Conservation (phyloP, 2,797 vertebrate species). For the Helicolenus hilgendorfi region DNA sequence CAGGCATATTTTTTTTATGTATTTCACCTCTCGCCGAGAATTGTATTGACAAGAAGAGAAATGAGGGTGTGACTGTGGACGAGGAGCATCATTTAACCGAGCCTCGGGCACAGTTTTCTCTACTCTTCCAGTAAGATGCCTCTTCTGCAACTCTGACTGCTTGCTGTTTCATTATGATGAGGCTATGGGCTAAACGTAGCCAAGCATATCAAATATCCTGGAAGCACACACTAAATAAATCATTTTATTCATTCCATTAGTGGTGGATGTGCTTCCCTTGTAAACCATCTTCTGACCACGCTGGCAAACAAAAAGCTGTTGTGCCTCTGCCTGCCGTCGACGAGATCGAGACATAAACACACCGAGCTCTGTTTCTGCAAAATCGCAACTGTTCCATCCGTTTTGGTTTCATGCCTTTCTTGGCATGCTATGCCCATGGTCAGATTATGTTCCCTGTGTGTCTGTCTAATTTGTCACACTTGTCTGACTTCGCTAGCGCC, state of each 20-base stretch:
- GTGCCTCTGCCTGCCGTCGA: slow-evolving; percentile 46
- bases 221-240: slow-evolving; percentile 91
- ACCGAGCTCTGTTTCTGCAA: slow-evolving; percentile 20
- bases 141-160: slow-evolving; percentile 86
- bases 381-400: slow-evolving; percentile 53
- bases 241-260: slow-evolving; percentile 91
- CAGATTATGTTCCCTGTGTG: slow-evolving; percentile 41
- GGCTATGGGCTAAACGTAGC: slow-evolving; percentile 90
- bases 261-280: slow-evolving; percentile 84
- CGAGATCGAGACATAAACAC: slow-evolving; percentile 39
- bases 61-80: slow-evolving; percentile 87
- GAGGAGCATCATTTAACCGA: slow-evolving; percentile 88
- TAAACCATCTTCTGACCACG: slow-evolving; percentile 84
- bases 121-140: slow-evolving; percentile 83
- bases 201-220: slow-evolving; percentile 92
- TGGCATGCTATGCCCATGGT: slow-evolving; percentile 36
- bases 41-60: slow-evolving; percentile 87
- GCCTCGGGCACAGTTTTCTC: slow-evolving; percentile 81
- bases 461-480: slow-evolving; percentile 60
- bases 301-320: slow-evolving; percentile 81
- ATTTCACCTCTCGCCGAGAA: slow-evolving; percentile 65
- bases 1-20: slow-evolving; percentile 58
- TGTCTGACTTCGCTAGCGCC: slow-evolving; percentile 14
- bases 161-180: slow-evolving; percentile 91
- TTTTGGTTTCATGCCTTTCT: slow-evolving; percentile 53